Conservation (phyloP, 2,797 vertebrate genomes). For the Crocodylus rhombifer region DNA sequence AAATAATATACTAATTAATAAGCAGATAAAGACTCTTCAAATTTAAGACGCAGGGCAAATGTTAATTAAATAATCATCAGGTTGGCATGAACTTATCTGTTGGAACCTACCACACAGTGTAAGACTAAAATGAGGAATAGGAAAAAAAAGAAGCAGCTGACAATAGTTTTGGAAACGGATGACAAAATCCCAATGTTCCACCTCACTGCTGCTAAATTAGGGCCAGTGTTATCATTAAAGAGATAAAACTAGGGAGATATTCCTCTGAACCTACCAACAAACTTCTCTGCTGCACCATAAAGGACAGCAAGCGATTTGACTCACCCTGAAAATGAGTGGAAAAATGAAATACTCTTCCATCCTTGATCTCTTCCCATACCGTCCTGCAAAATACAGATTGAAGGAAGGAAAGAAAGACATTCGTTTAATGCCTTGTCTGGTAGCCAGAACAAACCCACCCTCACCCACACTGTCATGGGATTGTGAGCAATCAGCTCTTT, state of each 20-base stretch:
- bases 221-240: conserved; percentile 46
- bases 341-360: neutral
- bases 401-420: neutral
- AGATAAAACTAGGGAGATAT: conserved; percentile 62
- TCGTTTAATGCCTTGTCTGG: neutral
- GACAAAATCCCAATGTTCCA: conserved; percentile 75
- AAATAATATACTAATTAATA: conserved; percentile 67
- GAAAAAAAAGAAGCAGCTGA: conserved; percentile 55
- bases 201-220: conserved; percentile 74
- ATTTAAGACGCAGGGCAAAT: conserved; percentile 43
- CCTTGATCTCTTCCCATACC: neutral
- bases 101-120: conserved; percentile 62
- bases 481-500: neutral
- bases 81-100: conserved; percentile 71
- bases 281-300: conserved; percentile 30
- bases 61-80: conserved; percentile 68
- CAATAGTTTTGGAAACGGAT: conserved; percentile 72
- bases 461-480: neutral
- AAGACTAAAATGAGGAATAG: conserved; percentile 41
- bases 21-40: conserved; percentile 64
- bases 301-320: conserved; percentile 49
- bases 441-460: neutral
- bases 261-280: conserved; percentile 48
- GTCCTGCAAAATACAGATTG: neutral
- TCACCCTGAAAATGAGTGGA: conserved; percentile 65